These are phyloP conservation scores for Nixonia krombeini DNA, from an alignment of 1,140 invertebrate species.

Conservation along the genomic window DNA sequence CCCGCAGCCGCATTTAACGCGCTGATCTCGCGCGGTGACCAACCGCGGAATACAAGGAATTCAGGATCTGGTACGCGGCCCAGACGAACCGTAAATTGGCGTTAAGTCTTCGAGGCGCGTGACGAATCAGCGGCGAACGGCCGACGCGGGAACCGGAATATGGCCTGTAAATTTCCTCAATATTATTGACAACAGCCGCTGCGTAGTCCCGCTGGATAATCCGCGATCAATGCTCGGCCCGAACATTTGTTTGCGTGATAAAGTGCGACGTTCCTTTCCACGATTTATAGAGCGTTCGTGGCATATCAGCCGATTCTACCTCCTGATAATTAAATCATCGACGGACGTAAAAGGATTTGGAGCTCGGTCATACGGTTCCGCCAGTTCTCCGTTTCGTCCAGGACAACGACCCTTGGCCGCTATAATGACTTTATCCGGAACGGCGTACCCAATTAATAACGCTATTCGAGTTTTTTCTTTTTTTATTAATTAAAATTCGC, in stretches of 20 bases:
- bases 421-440: neutral
- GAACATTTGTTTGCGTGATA: no score
- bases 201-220: no score
- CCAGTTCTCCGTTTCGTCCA: no score
- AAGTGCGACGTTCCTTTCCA: neutral
- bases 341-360: neutral
- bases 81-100: neutral
- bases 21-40: slow-evolving; percentile 53
- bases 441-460: neutral
- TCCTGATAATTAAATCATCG: neutral
- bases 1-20: slow-evolving; percentile 51
- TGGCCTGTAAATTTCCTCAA: no score
- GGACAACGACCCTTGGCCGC: neutral
- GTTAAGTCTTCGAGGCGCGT: neutral
- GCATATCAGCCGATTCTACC: neutral
- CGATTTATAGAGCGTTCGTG: neutral
- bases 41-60: slow-evolving; percentile 7
- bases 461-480: no score
- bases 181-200: no score
- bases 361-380: neutral
- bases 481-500: no score
- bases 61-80: neutral
- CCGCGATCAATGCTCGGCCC: no score
- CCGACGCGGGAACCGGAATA: no score
- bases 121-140: neutral